Evolutionary conservation across 2,888 invertebrate species (phyloP).

Genomic region (Gastracanthus pulcherrimus): DNA sequence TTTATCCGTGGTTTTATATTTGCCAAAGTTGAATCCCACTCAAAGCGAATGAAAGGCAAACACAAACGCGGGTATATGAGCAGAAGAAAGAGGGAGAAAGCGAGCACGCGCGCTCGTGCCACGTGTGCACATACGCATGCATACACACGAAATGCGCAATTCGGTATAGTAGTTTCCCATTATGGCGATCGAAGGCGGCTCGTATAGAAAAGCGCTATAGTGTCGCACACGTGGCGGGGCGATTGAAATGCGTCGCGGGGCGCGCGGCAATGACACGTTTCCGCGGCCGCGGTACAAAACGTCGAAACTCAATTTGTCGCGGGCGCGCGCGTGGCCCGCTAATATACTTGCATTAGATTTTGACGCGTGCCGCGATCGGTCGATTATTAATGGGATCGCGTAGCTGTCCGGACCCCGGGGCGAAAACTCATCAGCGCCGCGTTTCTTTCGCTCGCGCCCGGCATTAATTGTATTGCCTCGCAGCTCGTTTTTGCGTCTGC

Average conservation of each 20-base stretch:
- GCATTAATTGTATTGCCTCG: neutral
- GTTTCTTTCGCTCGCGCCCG: neutral
- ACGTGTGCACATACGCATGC: neutral
- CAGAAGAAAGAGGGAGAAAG: neutral
- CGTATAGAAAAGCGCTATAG: neutral
- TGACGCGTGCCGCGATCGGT: neutral
- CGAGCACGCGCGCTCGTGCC: no score
- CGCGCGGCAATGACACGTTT: no score
- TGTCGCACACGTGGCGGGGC: neutral
- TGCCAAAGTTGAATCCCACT: neutral
- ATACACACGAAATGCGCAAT: neutral
- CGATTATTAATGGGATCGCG: neutral
- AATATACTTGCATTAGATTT: neutral
- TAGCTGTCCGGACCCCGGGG: neutral
- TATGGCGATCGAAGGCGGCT: neutral
- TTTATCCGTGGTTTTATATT: neutral
- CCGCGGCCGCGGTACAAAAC: no score
- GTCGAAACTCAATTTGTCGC: no score
- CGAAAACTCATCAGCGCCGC: neutral
- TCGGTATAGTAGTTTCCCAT: no score
- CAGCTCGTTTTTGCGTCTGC: neutral
- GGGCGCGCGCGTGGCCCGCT: no score
- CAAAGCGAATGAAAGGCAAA: slow-evolving; percentile 7
- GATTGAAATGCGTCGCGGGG: neutral
- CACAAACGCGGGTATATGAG: neutral